phyloP scores from a whole-genome alignment of 1,140 invertebrate genomes.

The Drosophila bocki region DNA sequence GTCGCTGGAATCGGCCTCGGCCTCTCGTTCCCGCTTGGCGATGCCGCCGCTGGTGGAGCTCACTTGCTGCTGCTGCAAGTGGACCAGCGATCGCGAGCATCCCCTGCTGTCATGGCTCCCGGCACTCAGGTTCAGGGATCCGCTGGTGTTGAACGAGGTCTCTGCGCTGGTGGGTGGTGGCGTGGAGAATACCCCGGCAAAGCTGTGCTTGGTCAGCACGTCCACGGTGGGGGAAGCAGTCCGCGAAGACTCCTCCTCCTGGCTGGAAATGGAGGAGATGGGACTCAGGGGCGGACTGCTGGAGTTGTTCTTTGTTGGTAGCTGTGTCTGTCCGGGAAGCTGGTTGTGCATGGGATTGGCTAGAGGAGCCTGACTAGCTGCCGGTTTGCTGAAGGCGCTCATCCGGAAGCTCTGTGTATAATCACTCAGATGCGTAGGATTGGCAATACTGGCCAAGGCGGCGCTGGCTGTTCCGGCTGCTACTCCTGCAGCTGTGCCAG shows the following conservation, averaged over 20 bases:
- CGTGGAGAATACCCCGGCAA: constrained; percentile 77
- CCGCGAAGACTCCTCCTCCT: constrained; percentile 75
- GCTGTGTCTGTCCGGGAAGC: constrained; percentile 18
- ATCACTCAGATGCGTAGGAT: constrained; percentile 86
- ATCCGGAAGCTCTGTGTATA: constrained; percentile 82
- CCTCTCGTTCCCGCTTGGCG: constrained; percentile 62
- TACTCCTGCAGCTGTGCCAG: constrained; percentile 37
- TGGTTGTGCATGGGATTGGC: constrained; percentile 44
- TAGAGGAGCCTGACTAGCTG: constrained; percentile 28
- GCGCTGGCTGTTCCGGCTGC: constrained; percentile 43
- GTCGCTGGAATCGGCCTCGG: constrained; percentile 74
- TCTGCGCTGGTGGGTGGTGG: constrained; percentile 77
- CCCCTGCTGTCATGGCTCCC: constrained; percentile 70
- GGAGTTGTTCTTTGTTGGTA: constrained; percentile 23
- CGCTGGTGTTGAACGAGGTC: constrained; percentile 75
- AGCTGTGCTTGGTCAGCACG: constrained; percentile 69
- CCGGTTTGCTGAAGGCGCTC: constrained; percentile 80
- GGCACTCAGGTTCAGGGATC: constrained; percentile 63
- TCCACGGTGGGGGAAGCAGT: constrained; percentile 63
- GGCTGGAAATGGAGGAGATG: constrained; percentile 89
- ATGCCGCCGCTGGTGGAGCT: constrained; percentile 76
- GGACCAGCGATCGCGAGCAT: constrained; percentile 48
- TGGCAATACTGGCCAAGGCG: constrained; percentile 69
- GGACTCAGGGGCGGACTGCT: constrained; percentile 88
- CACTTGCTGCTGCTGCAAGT: constrained; percentile 83